phyloP scores from a whole-genome alignment of 1,140 invertebrate genomes.

The Druon quercuslanigerum region DNA sequence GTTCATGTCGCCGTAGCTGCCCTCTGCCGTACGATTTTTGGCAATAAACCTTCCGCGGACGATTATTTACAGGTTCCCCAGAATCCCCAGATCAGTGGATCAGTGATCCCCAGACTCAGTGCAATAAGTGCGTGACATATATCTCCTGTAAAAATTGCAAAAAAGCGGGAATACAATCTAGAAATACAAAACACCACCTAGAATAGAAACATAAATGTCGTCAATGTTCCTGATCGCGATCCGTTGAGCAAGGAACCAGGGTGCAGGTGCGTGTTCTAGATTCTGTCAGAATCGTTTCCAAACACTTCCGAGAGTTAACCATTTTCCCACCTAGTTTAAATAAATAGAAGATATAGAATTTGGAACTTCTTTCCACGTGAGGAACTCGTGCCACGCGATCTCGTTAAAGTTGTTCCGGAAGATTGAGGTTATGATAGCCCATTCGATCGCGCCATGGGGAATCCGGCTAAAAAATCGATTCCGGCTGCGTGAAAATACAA shows the following conservation, averaged over 20 bases:
- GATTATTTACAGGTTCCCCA: constrained; percentile 35
- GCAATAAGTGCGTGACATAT: constrained; percentile 33
- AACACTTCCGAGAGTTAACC: no score
- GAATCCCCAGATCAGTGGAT: no score
- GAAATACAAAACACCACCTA: not conserved
- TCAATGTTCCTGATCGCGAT: constrained; percentile 11
- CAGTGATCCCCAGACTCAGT: not conserved
- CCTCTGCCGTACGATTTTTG: constrained; percentile 71
- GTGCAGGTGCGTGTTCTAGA: constrained; percentile 21
- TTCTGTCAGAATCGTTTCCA: not conserved
- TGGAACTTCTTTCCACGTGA: no score
- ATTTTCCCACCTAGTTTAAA: no score
- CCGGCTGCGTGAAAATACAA: no score
- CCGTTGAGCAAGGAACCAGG: constrained; percentile 8
- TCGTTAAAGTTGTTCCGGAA: no score
- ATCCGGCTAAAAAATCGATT: no score
- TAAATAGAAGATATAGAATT: no score
- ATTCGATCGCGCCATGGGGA: no score
- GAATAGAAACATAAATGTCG: not conserved
- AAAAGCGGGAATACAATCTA: not conserved
- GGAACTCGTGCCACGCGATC: no score
- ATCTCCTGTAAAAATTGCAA: not conserved
- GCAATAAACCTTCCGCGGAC: constrained; percentile 54
- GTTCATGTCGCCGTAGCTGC: constrained; percentile 52
- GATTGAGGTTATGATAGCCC: no score